Evolutionary conservation across 2,113 vertebrate genomes (phyloP), one percentile per base, ranked within the genome.

Genomic region (Silurus meridionalis): DNA sequence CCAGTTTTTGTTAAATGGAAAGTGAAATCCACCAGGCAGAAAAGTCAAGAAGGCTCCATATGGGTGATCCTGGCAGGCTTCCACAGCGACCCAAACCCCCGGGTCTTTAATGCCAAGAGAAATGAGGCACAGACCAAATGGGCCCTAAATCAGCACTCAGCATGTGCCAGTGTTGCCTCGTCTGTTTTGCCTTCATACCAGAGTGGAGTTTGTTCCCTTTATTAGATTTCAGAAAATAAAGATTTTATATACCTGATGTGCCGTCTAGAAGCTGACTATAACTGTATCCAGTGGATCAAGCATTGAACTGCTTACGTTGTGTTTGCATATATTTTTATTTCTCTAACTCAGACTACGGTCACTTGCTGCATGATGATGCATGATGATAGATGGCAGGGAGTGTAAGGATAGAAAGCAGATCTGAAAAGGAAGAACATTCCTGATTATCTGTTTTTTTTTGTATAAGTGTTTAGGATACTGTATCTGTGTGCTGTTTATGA

Each of bases 61-160:
- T 94, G 91, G 90, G 75, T 90, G 64, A 80, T 91, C 85, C 90
- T 90, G 86, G 88, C 91, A 84, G 15, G 8, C 52, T 14, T 90
- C 87, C 90, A 90, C 67, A 75, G 84, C 88, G 79, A 85, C 86
- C 66, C 79, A 86, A 83, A 85, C 87, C 88, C 83, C 82, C 88
- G 87, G 86, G 58, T 64, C 85, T 90, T 87, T 64, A 74, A 89
- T 58, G 88, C 89, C 90, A 88, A 90, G 83, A 84, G 86, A 77
- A 75, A 48, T 87, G 87, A 83, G 25, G 10, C 37, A 69, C 23
- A 82, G 80, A 83, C 89, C 89, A 89, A 50, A 71, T 83, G 46
- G 83, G 79, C 75, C 85, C 84, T 63, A 64, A 81, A 37, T 83
- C 78, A 69, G 63, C 23, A 63, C 66, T 80, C 80, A 1, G 57